Conservation (phyloP, 2,797 vertebrate genomes). For the Enteromius treurensis region DNA sequence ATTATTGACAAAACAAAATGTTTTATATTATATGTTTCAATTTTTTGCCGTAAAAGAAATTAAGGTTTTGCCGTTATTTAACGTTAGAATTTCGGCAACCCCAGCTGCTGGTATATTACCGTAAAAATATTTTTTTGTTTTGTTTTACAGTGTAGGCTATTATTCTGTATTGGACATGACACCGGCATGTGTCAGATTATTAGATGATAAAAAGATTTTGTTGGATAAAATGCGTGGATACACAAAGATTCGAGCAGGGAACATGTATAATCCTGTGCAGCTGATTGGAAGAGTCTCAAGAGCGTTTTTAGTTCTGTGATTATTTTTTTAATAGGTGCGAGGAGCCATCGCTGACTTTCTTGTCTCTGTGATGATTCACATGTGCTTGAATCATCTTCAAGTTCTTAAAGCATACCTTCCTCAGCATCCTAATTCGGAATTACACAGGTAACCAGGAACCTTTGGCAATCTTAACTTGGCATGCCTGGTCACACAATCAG, state of each 20-base stretch:
- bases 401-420: neutral
- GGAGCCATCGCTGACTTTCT: neutral
- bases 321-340: neutral
- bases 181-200: neutral
- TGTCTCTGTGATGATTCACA: neutral
- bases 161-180: neutral
- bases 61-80: too few relatives aligned
- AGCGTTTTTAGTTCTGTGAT: neutral
- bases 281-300: neutral
- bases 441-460: neutral
- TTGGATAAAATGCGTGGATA: constrained; percentile 13
- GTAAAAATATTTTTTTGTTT: neutral
- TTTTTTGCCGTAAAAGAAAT: too few relatives aligned
- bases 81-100: too few relatives aligned
- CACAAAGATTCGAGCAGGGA: neutral
- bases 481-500: neutral
- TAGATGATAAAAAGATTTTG: neutral
- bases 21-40: too few relatives aligned
- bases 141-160: neutral
- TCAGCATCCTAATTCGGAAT: neutral
- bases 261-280: neutral
- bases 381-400: neutral
- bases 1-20: too few relatives aligned
- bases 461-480: neutral
- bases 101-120: too few relatives aligned